A percentile compares a stretch with the other conserved stretches of the same genome.
These are phyloP conservation scores for Myrmophylax atrothorax DNA, from an alignment of 2,113 vertebrate genomes.

Conservation along the genomic window DNA sequence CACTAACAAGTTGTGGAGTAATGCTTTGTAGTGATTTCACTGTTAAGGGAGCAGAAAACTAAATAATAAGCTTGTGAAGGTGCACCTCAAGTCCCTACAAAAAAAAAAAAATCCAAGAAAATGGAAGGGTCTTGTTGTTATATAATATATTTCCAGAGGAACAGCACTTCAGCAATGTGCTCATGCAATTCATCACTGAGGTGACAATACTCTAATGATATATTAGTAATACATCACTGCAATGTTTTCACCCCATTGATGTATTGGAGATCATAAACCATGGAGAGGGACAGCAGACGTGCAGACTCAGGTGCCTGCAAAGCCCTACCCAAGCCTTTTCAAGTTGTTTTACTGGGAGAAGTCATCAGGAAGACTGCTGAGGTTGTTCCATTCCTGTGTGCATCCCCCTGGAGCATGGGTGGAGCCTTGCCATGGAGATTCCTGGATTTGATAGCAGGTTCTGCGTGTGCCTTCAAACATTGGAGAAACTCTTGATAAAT, in stretches of 20 bases:
- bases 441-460: background rate
- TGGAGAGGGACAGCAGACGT: background rate
- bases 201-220: slow-evolving; percentile 34
- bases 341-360: background rate
- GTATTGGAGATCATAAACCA: background rate
- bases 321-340: background rate
- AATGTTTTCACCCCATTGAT: slow-evolving; percentile 10
- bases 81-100: background rate
- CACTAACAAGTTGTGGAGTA: background rate
- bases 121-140: background rate
- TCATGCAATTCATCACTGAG: background rate
- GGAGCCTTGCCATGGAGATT: background rate
- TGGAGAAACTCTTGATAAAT: background rate
- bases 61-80: background rate
- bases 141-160: background rate
- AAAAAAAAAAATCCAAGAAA: background rate
- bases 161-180: background rate
- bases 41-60: background rate
- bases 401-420: background rate
- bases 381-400: background rate
- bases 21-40: background rate
- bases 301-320: background rate
- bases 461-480: background rate
- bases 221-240: slow-evolving; percentile 17
- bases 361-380: background rate